Conservation (phyloP, 2,797 vertebrate genomes). For the Cichlasoma orientale region DNA sequence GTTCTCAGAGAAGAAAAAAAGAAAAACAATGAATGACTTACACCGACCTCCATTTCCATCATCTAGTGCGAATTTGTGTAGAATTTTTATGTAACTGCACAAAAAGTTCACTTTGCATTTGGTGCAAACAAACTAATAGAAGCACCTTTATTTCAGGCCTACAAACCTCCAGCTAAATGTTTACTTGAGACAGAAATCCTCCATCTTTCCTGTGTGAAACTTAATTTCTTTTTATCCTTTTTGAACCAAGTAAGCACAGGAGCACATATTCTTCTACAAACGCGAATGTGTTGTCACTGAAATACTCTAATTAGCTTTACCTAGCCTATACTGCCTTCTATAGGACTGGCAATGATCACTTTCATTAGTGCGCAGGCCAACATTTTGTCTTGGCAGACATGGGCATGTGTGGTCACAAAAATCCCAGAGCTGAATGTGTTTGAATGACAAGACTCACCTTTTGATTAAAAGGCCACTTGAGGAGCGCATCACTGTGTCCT, state of each 20-base stretch:
- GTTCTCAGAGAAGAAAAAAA: background rate
- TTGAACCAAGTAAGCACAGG: too few species aligned
- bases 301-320: background rate
- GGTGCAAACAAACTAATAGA: too few species aligned
- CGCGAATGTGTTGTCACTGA: too few species aligned
- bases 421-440: too few species aligned
- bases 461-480: constrained; percentile 98
- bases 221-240: too few species aligned
- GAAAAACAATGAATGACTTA: background rate
- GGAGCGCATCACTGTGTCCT: constrained; percentile 91
- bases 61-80: background rate
- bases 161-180: too few species aligned
- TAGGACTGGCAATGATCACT: background rate
- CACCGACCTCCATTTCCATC: background rate
- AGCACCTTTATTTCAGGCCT: too few species aligned
- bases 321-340: background rate
- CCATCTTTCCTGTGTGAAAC: too few species aligned
- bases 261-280: too few species aligned
- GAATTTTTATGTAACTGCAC: background rate
- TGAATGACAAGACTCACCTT: constrained; percentile 81
- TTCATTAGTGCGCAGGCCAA: background rate
- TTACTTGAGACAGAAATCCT: too few species aligned
- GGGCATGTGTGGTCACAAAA: background rate
- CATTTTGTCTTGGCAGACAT: background rate
- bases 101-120: background rate